These are phyloP conservation scores for Agonum fuliginosum DNA, from an alignment of 2,888 invertebrate genomes.

Conservation along the genomic window DNA sequence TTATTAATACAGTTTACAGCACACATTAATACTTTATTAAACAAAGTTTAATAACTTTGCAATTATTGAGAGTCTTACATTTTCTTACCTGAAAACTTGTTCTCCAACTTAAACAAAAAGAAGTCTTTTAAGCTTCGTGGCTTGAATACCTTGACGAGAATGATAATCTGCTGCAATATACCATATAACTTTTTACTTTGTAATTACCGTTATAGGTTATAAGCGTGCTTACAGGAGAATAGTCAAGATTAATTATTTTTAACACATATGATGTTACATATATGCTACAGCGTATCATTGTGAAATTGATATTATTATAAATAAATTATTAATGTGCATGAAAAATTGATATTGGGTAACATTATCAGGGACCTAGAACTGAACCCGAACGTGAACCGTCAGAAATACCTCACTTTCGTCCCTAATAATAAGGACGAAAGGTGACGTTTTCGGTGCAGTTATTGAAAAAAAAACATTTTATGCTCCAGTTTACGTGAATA, in stretches of 20 bases:
- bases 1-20: conserved; percentile 17
- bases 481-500: too few relatives aligned
- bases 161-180: conserved; percentile 15
- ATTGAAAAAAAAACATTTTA: too few relatives aligned
- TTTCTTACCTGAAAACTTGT: conserved; percentile 38
- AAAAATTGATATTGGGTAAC: too few relatives aligned
- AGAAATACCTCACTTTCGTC: too few relatives aligned
- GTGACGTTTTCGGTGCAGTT: too few relatives aligned
- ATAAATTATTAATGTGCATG: too few relatives aligned
- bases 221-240: not conserved
- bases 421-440: too few relatives aligned
- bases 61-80: conserved; percentile 20
- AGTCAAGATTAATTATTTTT: conserved; percentile 35
- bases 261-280: conserved; percentile 24
- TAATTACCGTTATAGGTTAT: conserved; percentile 30
- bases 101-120: not conserved
- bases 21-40: conserved; percentile 26
- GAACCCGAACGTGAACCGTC: too few relatives aligned
- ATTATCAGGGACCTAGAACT: too few relatives aligned
- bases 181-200: conserved; percentile 10
- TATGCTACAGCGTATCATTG: not conserved
- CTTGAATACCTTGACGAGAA: conserved; percentile 8
- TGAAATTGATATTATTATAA: too few relatives aligned
- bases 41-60: conserved; percentile 26
- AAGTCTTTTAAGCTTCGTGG: conserved; percentile 1